A percentile compares a stretch with the other conserved stretches of the same genome.
Conservation (phyloP, 2,888 invertebrate species). For the Elysia crispata region DNA sequence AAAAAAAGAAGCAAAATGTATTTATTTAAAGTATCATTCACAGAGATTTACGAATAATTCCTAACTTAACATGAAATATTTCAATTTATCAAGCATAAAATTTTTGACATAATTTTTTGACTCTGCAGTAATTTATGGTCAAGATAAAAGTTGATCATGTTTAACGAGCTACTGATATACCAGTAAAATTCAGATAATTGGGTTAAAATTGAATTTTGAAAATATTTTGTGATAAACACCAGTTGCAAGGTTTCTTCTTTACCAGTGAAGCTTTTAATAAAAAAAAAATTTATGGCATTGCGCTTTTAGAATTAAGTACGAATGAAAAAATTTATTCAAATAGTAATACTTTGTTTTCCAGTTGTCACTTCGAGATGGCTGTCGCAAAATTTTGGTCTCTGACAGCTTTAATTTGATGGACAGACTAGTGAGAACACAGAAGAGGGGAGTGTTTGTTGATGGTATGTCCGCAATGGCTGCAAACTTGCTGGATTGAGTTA, state of each 20-base stretch:
- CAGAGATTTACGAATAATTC: no score
- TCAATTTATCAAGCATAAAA: no score
- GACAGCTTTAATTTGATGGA: constrained; percentile 93
- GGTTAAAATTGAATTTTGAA: no score
- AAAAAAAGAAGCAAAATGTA: constrained; percentile 50
- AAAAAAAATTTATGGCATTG: no score
- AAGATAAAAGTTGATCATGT: no score
- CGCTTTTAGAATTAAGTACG: not conserved
- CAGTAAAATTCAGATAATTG: no score
- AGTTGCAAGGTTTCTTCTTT: not conserved
- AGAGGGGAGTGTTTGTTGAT: constrained; percentile 85
- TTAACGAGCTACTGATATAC: no score
- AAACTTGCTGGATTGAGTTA: no score
- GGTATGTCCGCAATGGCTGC: constrained; percentile 78
- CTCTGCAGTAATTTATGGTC: no score
- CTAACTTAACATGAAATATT: no score
- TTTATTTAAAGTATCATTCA: no score
- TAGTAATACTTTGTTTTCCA: constrained; percentile 63
- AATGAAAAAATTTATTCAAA: not conserved
- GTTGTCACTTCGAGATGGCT: constrained; percentile 92
- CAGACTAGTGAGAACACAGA: constrained; percentile 87
- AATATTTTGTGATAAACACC: not conserved
- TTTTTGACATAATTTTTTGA: no score
- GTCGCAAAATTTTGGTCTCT: constrained; percentile 91
- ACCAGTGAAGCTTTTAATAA: not conserved